A percentile compares a stretch with the other conserved stretches of the same genome.
Evolutionary conservation across 2,113 vertebrate species (phyloP).

Genomic region (Erpornis zantholeuca): DNA sequence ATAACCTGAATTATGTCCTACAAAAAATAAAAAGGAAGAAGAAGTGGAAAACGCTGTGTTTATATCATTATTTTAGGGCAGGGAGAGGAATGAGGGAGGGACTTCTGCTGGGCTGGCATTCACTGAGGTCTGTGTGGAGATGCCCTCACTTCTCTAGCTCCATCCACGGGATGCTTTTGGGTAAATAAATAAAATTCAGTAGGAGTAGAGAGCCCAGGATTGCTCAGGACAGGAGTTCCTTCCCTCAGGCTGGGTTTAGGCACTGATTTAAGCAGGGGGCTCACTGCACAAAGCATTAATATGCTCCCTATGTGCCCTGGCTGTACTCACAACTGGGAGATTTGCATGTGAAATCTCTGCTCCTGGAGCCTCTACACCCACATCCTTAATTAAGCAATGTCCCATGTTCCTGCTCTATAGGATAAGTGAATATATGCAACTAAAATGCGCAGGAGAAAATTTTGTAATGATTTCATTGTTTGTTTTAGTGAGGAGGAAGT

Average conservation of each 20-base stretch:
- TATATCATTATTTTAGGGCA: background rate
- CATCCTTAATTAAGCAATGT: slow-evolving; percentile 19
- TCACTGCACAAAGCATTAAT: background rate
- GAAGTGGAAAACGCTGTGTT: background rate
- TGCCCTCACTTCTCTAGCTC: background rate
- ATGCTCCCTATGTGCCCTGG: background rate
- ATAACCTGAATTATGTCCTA: slow-evolving; percentile 21
- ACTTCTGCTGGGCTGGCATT: background rate
- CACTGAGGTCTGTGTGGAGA: background rate
- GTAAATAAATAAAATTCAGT: background rate
- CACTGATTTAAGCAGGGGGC: background rate
- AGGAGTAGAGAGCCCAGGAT: background rate
- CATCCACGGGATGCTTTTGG: background rate
- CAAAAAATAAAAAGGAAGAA: background rate
- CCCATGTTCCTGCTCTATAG: background rate
- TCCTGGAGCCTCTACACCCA: slow-evolving; percentile 26
- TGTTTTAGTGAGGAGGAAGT: slow-evolving; percentile 30
- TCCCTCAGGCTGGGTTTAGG: background rate
- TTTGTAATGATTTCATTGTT: slow-evolving; percentile 7
- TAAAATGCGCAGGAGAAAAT: slow-evolving; percentile 27
- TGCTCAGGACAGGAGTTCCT: background rate
- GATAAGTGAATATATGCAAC: background rate
- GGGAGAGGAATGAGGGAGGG: background rate
- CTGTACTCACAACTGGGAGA: background rate
- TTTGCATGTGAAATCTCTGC: slow-evolving; percentile 12